Base-by-base conservation (phyloP, 2,113 vertebrate species). In the Aptenodytes patagonicus region DNA sequence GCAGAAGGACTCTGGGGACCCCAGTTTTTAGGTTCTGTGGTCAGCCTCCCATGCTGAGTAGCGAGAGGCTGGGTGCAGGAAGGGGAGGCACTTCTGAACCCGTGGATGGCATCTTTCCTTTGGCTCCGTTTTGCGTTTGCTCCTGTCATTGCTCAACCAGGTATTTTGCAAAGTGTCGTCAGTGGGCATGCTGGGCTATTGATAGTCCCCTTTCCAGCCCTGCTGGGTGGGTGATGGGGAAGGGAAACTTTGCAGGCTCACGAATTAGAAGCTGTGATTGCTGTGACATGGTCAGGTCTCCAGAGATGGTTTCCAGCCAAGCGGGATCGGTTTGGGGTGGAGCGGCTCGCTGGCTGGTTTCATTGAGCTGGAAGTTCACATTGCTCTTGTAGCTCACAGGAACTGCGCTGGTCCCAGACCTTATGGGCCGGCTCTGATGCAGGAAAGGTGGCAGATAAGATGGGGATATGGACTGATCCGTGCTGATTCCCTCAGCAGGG, bases 131-230 rank as follows among this genome's bases (percentile, higher is more conserved):
- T 10, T 72, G 62, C 1, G 0, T 85, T 80, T 89, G 42, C 66
- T 80, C 9, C 61, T 0, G 0, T 68, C 0, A 0, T 90, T 88
- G 57, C 75, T 68, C 34, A 38, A 6, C 32, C 42, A 69, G 61
- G 51, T 81, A 2, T 78, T 92, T 76, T 61, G 81, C 65, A 44
- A 76, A 88, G 87, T 40, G 51, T 62, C 52, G 3, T 9, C 76
- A 15, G 61, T 25, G 69, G 36, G 28, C 29, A 25, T 19, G 34
- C 36, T 82, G 55, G 51, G 69, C 66, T 88, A 5, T 42, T 65
- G 84, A 13, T 4, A 57, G 81, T 61, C 36, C 54, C 47, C 46
- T 42, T 75, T 42, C 62, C 79, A 57, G 71, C 70, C 22, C 71
- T 75, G 54, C 46, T 49, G 58, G 8, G n/a, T 54, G 58, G 19